Percentiles rank a stretch among this genome's conserved stretches.
phyloP scores from a whole-genome alignment of 2,888 invertebrate genomes.

The Diarsia brunnea region DNA sequence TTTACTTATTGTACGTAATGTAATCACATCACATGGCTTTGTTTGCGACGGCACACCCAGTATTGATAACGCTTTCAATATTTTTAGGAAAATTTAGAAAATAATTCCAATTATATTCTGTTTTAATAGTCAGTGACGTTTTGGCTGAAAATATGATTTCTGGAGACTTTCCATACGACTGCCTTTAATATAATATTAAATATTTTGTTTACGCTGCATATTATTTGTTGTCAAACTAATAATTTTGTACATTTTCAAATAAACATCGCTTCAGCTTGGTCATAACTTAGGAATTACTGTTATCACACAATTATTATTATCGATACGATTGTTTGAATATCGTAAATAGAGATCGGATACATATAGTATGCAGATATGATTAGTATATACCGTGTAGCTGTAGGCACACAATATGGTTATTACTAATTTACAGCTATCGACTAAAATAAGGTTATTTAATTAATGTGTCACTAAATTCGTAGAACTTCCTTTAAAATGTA shows the following conservation, averaged over 20 bases:
- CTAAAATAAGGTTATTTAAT: not conserved
- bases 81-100: not conserved
- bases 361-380: constrained; percentile 27
- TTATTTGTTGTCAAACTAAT: not conserved
- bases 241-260: constrained; percentile 11
- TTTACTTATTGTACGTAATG: not conserved
- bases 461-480: constrained; percentile 25
- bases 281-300: constrained; percentile 60
- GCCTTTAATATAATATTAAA: not conserved
- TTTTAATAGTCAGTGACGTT: not conserved
- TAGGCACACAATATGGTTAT: constrained; percentile 2
- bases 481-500: constrained; percentile 9
- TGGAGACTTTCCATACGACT: not conserved
- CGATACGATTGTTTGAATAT: constrained; percentile 60
- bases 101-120: not conserved
- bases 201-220: not conserved
- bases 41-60: constrained; percentile 38
- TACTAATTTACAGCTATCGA: constrained; percentile 1
- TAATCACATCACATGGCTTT: constrained; percentile 20
- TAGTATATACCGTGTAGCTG: not conserved
- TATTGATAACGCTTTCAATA: constrained; percentile 15
- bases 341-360: constrained; percentile 34
- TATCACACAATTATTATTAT: constrained; percentile 59
- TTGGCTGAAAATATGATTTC: not conserved
- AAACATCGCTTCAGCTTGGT: constrained; percentile 31